Evolutionary conservation across 2,888 invertebrate species (phyloP), one percentile per base, ranked within the genome.

Genomic region (Drosophila atroscutellata): DNA sequence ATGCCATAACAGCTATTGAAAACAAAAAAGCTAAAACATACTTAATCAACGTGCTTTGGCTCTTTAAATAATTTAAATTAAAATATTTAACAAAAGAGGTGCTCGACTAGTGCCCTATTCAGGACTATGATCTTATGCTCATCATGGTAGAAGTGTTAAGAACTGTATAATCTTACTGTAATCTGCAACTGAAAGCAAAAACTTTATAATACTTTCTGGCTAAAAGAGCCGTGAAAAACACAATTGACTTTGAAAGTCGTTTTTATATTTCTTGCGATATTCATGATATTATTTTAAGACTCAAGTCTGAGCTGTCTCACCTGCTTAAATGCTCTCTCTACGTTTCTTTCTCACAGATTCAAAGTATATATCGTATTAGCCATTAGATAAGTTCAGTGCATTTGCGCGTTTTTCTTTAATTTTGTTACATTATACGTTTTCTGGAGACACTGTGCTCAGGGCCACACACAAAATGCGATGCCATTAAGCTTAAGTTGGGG

Each of bases 401-500:
- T 62, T 55, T 36, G 42, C 1, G n/a, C 36, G 11, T 32, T 11
- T 20, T 15, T 24, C 24, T n/a, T 9, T 34, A 7, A 2, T 45
- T 26, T 50, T 51, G 18, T 30, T 26, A 26, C 42, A 15, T 36
- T 15, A 13, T 5, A 34, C 13, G 13, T 34, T 39, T 47, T 50
- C 69, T 60, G 47, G 45, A 70, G 80, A 80, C 77, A 88, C 83
- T 75, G 88, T 85, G 58, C 58, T 34, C 37, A 59, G 66, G 37
- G 74, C 70, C 62, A 75, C 82, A 74, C 64, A 72, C 72, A 75
- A 76, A 89, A 89, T 71, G 65, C 67, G 71, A 71, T 77, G 77
- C 77, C 79, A 83, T 89, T 78, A 87, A 84, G 82, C 82, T 87
- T 65, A 89, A 85, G 90, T 82, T 82, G 85, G 64, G 67, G 34